Conservation (phyloP, 2,113 vertebrate genomes). For the Myxocyprinus asiaticus region DNA sequence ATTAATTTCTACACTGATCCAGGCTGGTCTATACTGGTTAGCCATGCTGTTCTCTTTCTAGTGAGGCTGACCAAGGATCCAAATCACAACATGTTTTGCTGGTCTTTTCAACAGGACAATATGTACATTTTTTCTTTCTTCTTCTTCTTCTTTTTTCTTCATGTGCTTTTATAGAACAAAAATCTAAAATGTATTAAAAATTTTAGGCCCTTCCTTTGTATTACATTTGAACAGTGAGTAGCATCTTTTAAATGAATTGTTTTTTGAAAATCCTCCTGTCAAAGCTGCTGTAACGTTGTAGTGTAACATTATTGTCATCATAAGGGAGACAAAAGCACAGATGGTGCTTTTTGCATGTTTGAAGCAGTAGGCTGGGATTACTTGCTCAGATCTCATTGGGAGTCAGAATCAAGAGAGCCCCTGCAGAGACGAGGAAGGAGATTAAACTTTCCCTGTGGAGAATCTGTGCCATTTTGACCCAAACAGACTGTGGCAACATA, state of each 20-base stretch:
- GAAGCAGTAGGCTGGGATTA: constrained; percentile 23
- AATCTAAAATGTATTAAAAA: too few species aligned
- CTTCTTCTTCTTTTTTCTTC: too few species aligned
- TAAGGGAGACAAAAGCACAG: constrained; percentile 23
- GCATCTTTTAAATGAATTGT: constrained; percentile 5
- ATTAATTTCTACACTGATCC: too few species aligned
- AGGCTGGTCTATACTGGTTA: too few species aligned
- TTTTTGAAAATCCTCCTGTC: not conserved
- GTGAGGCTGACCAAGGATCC: too few species aligned
- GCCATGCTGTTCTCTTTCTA: too few species aligned
- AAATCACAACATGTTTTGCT: too few species aligned
- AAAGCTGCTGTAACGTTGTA: constrained; percentile 11
- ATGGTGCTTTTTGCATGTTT: constrained; percentile 28
- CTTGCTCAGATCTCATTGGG: constrained; percentile 17
- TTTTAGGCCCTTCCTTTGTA: not conserved
- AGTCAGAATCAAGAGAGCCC: constrained; percentile 26
- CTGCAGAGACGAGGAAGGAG: constrained; percentile 6
- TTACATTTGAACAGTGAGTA: not conserved
- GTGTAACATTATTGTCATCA: constrained; percentile 21
- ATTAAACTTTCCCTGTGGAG: constrained; percentile 35
- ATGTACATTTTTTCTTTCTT: too few species aligned
- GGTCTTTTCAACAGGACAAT: too few species aligned
- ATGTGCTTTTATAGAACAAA: too few species aligned
- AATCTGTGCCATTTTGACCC: constrained; percentile 22
- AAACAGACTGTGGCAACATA: constrained; percentile 26